Evolutionary conservation across 2,113 vertebrate genomes (phyloP), one percentile per base, ranked within the genome.

Genomic region (Tragelaphus imberbis): DNA sequence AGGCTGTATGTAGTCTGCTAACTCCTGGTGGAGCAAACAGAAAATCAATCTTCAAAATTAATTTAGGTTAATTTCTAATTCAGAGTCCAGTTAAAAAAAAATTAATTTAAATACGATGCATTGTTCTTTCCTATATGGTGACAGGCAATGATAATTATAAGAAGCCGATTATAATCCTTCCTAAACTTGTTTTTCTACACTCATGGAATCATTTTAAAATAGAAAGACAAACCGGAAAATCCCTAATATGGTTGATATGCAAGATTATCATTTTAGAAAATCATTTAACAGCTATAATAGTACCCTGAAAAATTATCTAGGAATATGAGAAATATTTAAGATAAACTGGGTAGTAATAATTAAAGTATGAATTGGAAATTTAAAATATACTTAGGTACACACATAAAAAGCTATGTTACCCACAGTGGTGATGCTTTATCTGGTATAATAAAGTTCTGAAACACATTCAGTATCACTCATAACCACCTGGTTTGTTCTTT

Each of bases 391-490:
- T 88, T 82, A 86, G 61, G 33, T 71, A 84, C 6, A 95, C 7
- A 96, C 40, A 91, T 28, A 93, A 88, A 96, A 96, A 93, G 44
- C 23, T n/a, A 33, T 40, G 21, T 71, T 58, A 61, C 53, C 59
- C 63, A 91, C 33, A 84, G 87, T 51, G 23, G 36, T 87, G 58
- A 79, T 25, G 63, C 25, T 85, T 61, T 95, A 91, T 55, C 13
- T 92, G 30, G 28, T 63, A 96, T 56, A 80, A 88, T 91, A 84
- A 92, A 91, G 44, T 87, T 91, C 75, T 53, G 9, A 95, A 89
- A 89, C 28, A 47, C 40, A 10, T 25, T 44, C 53, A 80, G 17
- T 58, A 94, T 61, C 21, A 91, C 3, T 96, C 8, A 87, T 82
- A 65, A 94, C 84, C 56, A 94, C 49, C 59, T 71, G 49, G 27